Evolutionary conservation across 2,888 invertebrate species (phyloP).

Genomic region (Pimpla rufipes): DNA sequence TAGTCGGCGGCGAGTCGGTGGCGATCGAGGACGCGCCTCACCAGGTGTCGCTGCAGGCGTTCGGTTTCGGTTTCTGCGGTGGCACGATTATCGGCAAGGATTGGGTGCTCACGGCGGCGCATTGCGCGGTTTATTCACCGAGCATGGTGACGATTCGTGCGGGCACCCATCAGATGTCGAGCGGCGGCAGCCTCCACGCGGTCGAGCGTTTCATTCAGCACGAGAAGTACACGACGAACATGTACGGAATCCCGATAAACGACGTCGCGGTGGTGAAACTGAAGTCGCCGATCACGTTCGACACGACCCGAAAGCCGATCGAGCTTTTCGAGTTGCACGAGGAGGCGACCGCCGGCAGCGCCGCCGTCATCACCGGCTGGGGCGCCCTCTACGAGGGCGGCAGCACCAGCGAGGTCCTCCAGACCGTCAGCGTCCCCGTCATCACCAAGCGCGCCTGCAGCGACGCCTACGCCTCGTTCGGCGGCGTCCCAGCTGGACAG

Average conservation of each 20-base stretch:
- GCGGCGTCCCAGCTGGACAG: conserved; percentile 81
- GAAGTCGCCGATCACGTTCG: conserved; percentile 85
- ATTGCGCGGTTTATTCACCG: conserved; percentile 85
- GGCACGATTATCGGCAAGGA: conserved; percentile 86
- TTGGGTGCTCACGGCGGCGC: conserved; percentile 87
- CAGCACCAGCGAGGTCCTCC: conserved; percentile 79
- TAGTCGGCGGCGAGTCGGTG: conserved; percentile 86
- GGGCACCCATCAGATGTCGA: conserved; percentile 84
- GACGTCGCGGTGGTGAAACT: conserved; percentile 88
- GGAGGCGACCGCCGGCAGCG: conserved; percentile 68
- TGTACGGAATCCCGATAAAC: conserved; percentile 73
- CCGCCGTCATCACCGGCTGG: conserved; percentile 76
- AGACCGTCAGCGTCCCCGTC: conserved; percentile 87
- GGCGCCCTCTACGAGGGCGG: conserved; percentile 74
- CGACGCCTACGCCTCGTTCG: conserved; percentile 84
- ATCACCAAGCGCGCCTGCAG: conserved; percentile 86
- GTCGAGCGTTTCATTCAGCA: conserved; percentile 86
- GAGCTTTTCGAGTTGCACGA: conserved; percentile 83
- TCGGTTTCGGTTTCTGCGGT: conserved; percentile 87
- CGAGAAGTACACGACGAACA: conserved; percentile 85
- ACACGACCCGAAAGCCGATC: conserved; percentile 85
- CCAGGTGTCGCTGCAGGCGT: conserved; percentile 85
- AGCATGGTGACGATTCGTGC: conserved; percentile 82
- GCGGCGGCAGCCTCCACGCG: conserved; percentile 86
- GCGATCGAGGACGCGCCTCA: conserved; percentile 86